Evolutionary conservation across 1,140 invertebrate genomes (phyloP).

Genomic region (Melanaphis sacchari): DNA sequence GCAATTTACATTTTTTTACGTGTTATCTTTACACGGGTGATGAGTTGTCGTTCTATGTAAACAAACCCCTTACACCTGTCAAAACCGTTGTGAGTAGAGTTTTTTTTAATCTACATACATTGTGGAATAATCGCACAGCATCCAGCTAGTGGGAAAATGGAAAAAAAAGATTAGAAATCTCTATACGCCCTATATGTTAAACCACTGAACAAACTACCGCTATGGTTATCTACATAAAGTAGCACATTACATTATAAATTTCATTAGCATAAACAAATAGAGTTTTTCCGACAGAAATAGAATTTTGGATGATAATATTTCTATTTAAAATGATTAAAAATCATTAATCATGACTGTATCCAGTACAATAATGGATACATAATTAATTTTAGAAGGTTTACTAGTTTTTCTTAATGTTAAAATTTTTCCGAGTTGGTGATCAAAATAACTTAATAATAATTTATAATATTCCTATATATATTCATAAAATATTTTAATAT

Average conservation of each 20-base stretch:
- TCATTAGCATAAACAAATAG: not conserved
- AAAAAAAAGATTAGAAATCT: not conserved
- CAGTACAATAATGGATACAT: not conserved
- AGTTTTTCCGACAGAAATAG: not conserved
- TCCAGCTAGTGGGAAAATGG: not conserved
- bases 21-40: not conserved
- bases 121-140: constrained; percentile 1
- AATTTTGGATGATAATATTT: not conserved
- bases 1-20: not conserved
- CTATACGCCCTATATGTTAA: not conserved
- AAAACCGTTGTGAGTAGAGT: not conserved
- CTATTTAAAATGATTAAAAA: not conserved
- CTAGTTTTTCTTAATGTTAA: not conserved
- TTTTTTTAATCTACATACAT: constrained; percentile 2
- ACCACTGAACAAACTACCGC: not conserved
- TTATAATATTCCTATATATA: too few species aligned
- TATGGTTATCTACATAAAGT: not conserved
- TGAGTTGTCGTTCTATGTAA: not conserved
- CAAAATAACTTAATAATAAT: not conserved
- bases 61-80: constrained; percentile 11
- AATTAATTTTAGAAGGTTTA: not conserved
- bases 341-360: not conserved
- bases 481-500: too few species aligned
- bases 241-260: not conserved
- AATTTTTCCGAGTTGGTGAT: not conserved